Base-by-base conservation (phyloP, 2,797 vertebrate genomes). In the Tangara arthus region DNA sequence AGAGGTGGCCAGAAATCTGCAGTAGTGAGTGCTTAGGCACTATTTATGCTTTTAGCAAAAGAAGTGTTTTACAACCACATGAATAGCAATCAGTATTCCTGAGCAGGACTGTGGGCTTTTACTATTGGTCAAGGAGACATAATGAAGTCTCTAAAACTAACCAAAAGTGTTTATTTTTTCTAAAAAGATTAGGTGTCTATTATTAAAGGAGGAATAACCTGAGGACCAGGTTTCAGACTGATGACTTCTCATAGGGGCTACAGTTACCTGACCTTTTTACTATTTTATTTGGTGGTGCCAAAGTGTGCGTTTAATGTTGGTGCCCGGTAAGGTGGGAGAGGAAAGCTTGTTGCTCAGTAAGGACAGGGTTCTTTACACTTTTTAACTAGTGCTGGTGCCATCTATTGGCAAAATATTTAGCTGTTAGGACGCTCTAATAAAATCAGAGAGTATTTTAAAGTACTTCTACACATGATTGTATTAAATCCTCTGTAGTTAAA, bases 381-480 rank as follows among this genome's bases (percentile, higher is more conserved):
- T 79, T 81, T 64, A 46, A 76, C 66, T 92, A n/a, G 52, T 80
- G n/a, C 56, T 95, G 78, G 56, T 94, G 93, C 86, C 90, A 95
- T 53, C 83, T 95, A 35, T 95, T 94, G 89, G 68, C 68, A 84
- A 87, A 87, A 77, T 52, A 49, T 10, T 61, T 70, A 78, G 18
- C n/a, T 75, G 39, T 85, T 77, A 53, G 18, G 7, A 26, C 12
- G 15, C 14, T 75, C 55, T 77, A 63, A 55, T 61, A 68, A 73
- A 56, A 70, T 23, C 13, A 89, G 41, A 41, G 41, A 41, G 41
- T 41, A 41, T 41, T 41, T 41, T 41, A 41, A 76, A 52, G 39
- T 82, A 39, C 49, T 88, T 91, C 11, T 66, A 37, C 56, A 80
- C 18, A 15, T 50, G 12, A 16, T 32, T 70, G 23, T 70, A 30